These are phyloP conservation scores for Caerostris darwini DNA, from an alignment of 1,140 invertebrate genomes.

Conservation along the genomic window DNA sequence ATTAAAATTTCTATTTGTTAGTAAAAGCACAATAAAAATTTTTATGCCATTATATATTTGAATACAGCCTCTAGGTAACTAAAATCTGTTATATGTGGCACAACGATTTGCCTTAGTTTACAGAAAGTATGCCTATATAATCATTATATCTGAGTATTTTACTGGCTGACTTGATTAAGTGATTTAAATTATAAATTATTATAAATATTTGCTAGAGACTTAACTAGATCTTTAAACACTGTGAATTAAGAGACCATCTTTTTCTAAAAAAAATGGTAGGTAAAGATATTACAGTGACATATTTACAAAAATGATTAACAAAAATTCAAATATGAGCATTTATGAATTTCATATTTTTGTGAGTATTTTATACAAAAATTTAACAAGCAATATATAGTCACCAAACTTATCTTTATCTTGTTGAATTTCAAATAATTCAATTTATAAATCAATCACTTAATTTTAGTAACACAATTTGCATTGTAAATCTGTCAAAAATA, in stretches of 20 bases:
- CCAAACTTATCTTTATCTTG: no score
- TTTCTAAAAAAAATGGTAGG: background rate
- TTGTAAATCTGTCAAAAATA: no score
- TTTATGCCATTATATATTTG: background rate
- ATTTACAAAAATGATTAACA: background rate
- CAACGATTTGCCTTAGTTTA: slow-evolving; percentile 1
- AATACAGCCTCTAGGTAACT: background rate
- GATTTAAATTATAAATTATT: no score
- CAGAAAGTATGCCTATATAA: background rate
- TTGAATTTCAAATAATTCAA: no score
- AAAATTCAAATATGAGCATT: background rate
- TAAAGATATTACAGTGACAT: background rate
- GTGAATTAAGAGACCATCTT: no score
- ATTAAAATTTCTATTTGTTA: background rate
- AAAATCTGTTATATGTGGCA: slow-evolving; percentile 21
- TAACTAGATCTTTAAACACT: no score
- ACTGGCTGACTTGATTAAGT: no score
- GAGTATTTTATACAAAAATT: background rate
- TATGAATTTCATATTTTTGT: background rate
- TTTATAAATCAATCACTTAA: no score
- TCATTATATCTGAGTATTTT: no score
- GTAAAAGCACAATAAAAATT: slow-evolving; percentile 2
- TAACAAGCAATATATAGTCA: no score
- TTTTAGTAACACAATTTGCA: no score
- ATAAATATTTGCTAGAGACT: no score